Conservation (phyloP, 2,797 vertebrate species). For the Epinephelus malabaricus region DNA sequence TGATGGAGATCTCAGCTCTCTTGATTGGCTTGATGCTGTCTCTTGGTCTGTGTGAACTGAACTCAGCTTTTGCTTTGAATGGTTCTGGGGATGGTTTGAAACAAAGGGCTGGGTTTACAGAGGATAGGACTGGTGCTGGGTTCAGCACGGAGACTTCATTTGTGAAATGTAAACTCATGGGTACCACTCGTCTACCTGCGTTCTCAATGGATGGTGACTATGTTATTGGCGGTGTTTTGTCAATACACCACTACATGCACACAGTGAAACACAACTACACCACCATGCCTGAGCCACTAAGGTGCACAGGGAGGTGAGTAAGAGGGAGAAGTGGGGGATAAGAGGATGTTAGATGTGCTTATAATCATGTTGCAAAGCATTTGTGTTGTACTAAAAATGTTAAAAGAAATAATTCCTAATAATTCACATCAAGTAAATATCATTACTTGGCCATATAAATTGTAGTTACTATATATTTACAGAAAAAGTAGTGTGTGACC, state of each 20-base stretch:
- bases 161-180: slow-evolving; percentile 59
- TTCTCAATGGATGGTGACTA: slow-evolving; percentile 73
- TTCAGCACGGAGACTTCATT: slow-evolving; percentile 1
- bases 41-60: slow-evolving; percentile 38
- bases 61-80: slow-evolving; percentile 15
- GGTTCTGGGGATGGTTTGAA: background rate
- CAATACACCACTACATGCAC: slow-evolving; percentile 65
- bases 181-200: slow-evolving; percentile 33
- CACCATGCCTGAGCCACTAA: slow-evolving; percentile 50
- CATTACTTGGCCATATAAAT: too few relatives aligned
- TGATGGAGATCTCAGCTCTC: slow-evolving; percentile 35
- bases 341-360: background rate
- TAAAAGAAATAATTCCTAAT: too few relatives aligned
- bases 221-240: slow-evolving; percentile 74
- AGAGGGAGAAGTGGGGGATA: background rate
- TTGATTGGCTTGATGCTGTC: slow-evolving; percentile 20
- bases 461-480: too few relatives aligned
- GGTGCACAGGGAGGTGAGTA: slow-evolving; percentile 70
- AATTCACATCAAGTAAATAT: too few relatives aligned
- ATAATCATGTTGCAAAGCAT: too few relatives aligned
- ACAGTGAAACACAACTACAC: slow-evolving; percentile 69
- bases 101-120: background rate
- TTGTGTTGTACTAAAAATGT: too few relatives aligned
- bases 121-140: slow-evolving; percentile 28
- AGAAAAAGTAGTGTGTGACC: too few relatives aligned